These are phyloP conservation scores for Chrysaora quinquecirrha DNA, from an alignment of 30 jellyfish, hydroid and myxozoan genomes.

Conservation along the genomic window DNA sequence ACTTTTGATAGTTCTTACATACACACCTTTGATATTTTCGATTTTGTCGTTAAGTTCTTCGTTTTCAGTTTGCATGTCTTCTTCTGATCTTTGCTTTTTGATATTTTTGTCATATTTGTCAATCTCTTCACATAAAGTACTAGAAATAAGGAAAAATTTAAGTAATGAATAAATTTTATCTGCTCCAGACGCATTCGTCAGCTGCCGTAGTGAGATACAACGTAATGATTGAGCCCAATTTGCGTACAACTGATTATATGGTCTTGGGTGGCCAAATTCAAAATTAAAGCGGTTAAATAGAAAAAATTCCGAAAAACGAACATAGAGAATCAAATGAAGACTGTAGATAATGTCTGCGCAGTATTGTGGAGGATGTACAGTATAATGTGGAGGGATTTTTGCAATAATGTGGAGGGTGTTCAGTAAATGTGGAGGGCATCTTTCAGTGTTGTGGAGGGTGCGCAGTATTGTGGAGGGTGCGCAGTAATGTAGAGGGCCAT, in stretches of 20 bases:
- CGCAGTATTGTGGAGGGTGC: too few species aligned
- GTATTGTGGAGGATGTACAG: too few species aligned
- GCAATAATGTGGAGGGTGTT: too few species aligned
- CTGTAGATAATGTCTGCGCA: too few species aligned
- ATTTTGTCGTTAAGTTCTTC: not conserved
- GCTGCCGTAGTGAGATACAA: not conserved
- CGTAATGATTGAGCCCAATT: not conserved
- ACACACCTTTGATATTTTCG: constrained; percentile 36
- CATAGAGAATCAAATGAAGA: not conserved
- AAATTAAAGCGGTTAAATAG: not conserved
- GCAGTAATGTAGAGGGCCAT: too few species aligned
- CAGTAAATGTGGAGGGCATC: too few species aligned
- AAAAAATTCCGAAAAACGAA: not conserved
- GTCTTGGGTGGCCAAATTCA: not conserved
- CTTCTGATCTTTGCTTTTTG: constrained; percentile 2
- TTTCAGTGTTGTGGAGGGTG: too few species aligned
- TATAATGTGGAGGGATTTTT: too few species aligned
- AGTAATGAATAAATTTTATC: too few species aligned
- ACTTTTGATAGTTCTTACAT: not conserved
- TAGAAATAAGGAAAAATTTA: not conserved
- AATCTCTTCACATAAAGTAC: constrained; percentile 68
- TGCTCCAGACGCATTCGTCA: too few species aligned
- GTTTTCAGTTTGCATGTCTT: constrained; percentile 19
- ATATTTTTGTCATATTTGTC: constrained; percentile 36
- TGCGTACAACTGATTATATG: not conserved